phyloP scores from a whole-genome alignment of 2,113 vertebrate species.

The Turdus rufiventris region DNA sequence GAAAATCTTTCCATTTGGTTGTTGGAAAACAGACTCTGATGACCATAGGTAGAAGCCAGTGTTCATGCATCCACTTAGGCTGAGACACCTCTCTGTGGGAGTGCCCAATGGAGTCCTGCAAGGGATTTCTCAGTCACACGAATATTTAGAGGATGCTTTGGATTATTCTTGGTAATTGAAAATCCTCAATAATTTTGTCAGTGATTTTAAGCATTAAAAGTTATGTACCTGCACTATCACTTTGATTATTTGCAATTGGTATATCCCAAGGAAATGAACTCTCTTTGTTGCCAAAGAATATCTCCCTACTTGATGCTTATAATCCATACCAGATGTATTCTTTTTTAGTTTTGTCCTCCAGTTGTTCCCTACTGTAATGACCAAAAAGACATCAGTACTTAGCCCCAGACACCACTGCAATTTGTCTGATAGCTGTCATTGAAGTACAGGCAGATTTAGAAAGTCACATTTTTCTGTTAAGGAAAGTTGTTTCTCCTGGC shows the following conservation, averaged over 20 bases:
- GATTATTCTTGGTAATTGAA: conserved; percentile 29
- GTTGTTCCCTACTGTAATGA: neutral
- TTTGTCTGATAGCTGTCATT: neutral
- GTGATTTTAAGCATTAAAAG: neutral
- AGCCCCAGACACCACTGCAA: neutral
- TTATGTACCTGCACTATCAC: neutral
- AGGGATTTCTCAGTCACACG: neutral
- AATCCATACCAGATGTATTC: conserved; percentile 26
- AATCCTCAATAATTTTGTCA: conserved; percentile 4
- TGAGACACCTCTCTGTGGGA: neutral
- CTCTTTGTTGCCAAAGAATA: neutral
- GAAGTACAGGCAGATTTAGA: neutral
- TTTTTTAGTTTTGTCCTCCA: conserved; percentile 27
- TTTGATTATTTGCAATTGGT: conserved; percentile 27
- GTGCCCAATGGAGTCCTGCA: neutral
- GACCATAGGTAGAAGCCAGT: neutral
- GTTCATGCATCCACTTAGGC: neutral
- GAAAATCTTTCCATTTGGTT: neutral
- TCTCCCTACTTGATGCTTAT: neutral
- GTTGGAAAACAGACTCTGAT: neutral
- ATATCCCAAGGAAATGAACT: neutral
- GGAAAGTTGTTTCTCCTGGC: neutral
- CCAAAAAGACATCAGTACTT: neutral
- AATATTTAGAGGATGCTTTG: neutral
- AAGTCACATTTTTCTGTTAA: neutral